Base-by-base conservation (phyloP, 2,888 invertebrate genomes). In the Amphipoea lucens region DNA sequence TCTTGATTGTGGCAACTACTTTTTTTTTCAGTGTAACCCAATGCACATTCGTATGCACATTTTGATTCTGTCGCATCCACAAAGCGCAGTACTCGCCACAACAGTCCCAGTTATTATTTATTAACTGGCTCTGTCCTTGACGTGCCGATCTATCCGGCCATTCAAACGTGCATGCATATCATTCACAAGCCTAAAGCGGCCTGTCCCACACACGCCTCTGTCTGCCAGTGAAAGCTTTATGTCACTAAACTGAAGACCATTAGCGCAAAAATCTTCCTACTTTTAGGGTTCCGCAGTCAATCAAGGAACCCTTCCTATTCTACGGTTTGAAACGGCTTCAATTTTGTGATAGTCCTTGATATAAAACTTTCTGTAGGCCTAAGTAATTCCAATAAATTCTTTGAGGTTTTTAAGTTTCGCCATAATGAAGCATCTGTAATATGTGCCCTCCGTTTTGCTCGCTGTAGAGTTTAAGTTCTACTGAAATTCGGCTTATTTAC, bases 91-190 rank as follows among this genome's bases (percentile, higher is more conserved):
- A 57, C 57, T 42, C 36, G 42, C 48, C 62, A 70, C 70, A 74
- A 74, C 65, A 70, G 84, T 66, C 36, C n/a, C 7, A 45, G n/a
- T 57, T 62, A 79, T 78, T 70, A 83, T 74, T 81, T 77, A 79
- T 83, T 63, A 48, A 73, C 70, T 11, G 66, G 12, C 36, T 67
- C 85, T 89, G 84, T 73, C 74, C 82, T 86, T 89, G 89, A 77
- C 85, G 83, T 69, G 67, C 62, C 79, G 75, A 51, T 36, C 69
- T 42, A 36, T 57, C 57, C 23, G 48, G 36, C 36, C 60, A 14
- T 9, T 6, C 40, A 29, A 66, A 63, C 73, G 54, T 75, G 88
- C 81, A 79, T 73, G 69, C 76, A 85, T 74, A 83, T 80, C 78
- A 78, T 83, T 71, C 78, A 69, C 78, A 78, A 81, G 74, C 78